Base-by-base conservation (phyloP, 2,888 invertebrate genomes). In the Syritta pipiens region DNA sequence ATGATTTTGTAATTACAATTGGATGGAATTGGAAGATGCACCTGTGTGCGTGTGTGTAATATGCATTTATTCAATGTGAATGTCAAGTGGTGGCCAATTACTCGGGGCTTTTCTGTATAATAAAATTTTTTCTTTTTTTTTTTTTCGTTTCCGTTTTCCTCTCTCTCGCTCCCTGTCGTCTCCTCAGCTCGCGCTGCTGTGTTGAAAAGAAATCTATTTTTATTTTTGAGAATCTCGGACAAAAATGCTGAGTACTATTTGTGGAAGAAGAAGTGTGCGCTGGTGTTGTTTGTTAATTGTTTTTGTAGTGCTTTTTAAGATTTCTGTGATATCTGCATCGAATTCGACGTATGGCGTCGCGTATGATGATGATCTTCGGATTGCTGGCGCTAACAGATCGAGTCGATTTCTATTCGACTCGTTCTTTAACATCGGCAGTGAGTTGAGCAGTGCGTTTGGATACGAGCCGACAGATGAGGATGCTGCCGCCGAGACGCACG, bases 341-440 rank as follows among this genome's bases (percentile, higher is more conserved):
- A 79, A 79, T 68, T 24, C 14, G 14, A 68, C 74, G 6, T 49
- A 49, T 22, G 32, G 17, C 3, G 37, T 62, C 24, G 60, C 48
- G 5, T 60, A 67, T 48, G 19, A 77, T 12, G n/a, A 46, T 19
- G 28, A 35, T 32, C 12, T 32, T 17, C 19, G 48, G 28, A n/a
- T n/a, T n/a, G n/a, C n/a, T n/a, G 30, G 35, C 3, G 67, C 59
- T 12, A 92, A 92, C 85, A 90, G 93, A 84, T 90, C 91, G 4
- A 91, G 92, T 81, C 90, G 92, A 86, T 93, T 94, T 87, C 89
- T 94, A 63, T 94, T 94, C 85, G 94, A 94, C 85, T 91, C 93
- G 22, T 90, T 94, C 74, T 93, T 94, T 86, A 93, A 93, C 7
- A 89, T 93, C 81, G 93, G 93, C 84, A 90, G 62, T 82, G 90